Percentiles rank a stretch among this genome's conserved stretches.
phyloP scores from a whole-genome alignment of 2,888 invertebrate species.

The Ethmia dodecea region DNA sequence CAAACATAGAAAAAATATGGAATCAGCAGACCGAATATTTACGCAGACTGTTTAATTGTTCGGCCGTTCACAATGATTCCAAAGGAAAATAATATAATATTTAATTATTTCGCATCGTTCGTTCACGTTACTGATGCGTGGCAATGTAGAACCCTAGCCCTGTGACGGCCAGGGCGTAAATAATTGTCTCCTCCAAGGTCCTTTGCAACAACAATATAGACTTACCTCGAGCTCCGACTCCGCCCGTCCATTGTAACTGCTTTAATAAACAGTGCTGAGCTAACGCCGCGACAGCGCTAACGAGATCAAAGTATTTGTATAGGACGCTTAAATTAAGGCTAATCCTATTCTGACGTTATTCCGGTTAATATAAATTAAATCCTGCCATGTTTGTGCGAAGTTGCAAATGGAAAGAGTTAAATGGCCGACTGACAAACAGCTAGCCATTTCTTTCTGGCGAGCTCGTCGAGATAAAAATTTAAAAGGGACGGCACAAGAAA shows the following conservation, averaged over 20 bases:
- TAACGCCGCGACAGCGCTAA: constrained; percentile 28
- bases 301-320: constrained; percentile 53
- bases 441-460: constrained; percentile 4
- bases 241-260: constrained; percentile 24
- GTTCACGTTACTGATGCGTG: too few relatives aligned
- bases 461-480: too few relatives aligned
- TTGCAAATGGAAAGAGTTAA: constrained; percentile 19
- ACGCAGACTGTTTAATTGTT: too few relatives aligned
- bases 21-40: too few relatives aligned
- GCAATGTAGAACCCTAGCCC: too few relatives aligned
- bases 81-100: too few relatives aligned
- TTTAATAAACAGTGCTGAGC: constrained; percentile 31
- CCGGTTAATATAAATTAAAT: constrained; percentile 42
- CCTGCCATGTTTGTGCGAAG: constrained; percentile 26
- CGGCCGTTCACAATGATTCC: too few relatives aligned
- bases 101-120: too few relatives aligned
- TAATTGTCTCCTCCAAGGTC: too few relatives aligned
- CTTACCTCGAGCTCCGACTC: background rate
- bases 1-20: too few relatives aligned
- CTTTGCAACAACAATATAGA: background rate
- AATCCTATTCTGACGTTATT: constrained; percentile 38
- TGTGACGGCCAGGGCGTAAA: too few relatives aligned
- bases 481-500: too few relatives aligned
- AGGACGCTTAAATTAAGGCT: constrained; percentile 46
- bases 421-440: constrained; percentile 10